Conservation (phyloP, 2,113 vertebrate species). For the Pseudonaja textilis region DNA sequence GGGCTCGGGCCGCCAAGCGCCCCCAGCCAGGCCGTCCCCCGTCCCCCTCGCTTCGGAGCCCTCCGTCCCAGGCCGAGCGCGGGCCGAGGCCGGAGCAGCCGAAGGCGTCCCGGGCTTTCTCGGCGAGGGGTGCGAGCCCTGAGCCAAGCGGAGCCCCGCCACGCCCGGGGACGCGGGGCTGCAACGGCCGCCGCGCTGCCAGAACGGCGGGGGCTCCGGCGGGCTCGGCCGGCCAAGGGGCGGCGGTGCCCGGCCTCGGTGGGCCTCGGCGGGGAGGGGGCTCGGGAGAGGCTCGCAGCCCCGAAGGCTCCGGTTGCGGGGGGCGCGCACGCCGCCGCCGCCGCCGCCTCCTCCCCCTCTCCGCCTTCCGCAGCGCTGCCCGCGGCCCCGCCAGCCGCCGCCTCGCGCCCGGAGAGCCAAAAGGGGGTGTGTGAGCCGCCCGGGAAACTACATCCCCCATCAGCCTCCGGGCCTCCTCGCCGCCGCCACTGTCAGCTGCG, state of each 20-base stretch:
- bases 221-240: too few relatives aligned
- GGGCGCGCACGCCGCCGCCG: too few relatives aligned
- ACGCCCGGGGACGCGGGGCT: background rate
- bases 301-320: too few relatives aligned
- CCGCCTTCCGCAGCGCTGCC: background rate
- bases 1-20: background rate
- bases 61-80: background rate
- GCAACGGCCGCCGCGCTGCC: background rate
- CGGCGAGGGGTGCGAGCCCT: background rate
- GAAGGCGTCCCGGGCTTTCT: background rate
- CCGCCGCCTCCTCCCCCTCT: too few relatives aligned
- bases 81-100: background rate
- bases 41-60: background rate
- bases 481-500: constrained; percentile 1
- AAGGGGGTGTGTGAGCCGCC: background rate
- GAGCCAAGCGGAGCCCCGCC: background rate
- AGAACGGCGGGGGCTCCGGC: too few relatives aligned
- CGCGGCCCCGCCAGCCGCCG: background rate
- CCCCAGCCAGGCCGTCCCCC: background rate
- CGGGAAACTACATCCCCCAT: constrained; percentile 48
- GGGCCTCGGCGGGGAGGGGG: background rate
- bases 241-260: too few relatives aligned
- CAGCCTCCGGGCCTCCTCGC: constrained; percentile 32
- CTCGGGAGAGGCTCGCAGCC: background rate
- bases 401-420: background rate